Evolutionary conservation across 2,113 vertebrate species (phyloP).

Genomic region (Seriola quinqueradiata): DNA sequence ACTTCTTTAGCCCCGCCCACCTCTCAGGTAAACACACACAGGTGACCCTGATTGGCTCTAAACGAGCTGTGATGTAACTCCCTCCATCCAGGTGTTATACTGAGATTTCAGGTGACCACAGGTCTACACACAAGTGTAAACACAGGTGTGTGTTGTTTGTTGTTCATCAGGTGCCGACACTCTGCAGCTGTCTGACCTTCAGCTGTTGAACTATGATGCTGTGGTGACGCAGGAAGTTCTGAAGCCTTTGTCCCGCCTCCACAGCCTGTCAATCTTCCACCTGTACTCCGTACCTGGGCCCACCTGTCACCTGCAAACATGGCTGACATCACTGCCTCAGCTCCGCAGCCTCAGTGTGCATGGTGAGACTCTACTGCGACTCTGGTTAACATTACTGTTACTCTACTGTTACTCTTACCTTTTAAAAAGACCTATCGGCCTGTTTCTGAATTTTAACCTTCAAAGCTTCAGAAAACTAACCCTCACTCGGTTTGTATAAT

Average conservation of each 20-base stretch:
- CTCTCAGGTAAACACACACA: constrained; percentile 29
- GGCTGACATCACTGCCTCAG: constrained; percentile 54
- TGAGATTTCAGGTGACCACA: too few relatives aligned
- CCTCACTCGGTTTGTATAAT: neutral
- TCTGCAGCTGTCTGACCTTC: constrained; percentile 59
- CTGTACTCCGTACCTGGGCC: constrained; percentile 72
- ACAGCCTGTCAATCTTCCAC: constrained; percentile 57
- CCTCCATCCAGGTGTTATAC: neutral
- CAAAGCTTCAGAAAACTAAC: too few relatives aligned
- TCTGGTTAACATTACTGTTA: too few relatives aligned
- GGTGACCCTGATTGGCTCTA: neutral
- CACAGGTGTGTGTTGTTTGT: neutral
- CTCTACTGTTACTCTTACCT: too few relatives aligned
- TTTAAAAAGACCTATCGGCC: too few relatives aligned
- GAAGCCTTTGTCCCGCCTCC: constrained; percentile 52
- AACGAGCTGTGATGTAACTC: too few relatives aligned
- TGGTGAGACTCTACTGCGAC: constrained; percentile 20
- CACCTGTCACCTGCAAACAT: constrained; percentile 67
- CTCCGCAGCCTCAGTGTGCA: constrained; percentile 60
- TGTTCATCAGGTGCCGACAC: neutral
- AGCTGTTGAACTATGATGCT: constrained; percentile 65
- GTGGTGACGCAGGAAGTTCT: constrained; percentile 51
- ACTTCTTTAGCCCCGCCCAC: constrained; percentile 55
- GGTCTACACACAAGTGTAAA: neutral
- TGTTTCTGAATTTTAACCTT: too few relatives aligned